phyloP scores from a whole-genome alignment of 1,140 invertebrate genomes.

The Tetramorium simillimum region DNA sequence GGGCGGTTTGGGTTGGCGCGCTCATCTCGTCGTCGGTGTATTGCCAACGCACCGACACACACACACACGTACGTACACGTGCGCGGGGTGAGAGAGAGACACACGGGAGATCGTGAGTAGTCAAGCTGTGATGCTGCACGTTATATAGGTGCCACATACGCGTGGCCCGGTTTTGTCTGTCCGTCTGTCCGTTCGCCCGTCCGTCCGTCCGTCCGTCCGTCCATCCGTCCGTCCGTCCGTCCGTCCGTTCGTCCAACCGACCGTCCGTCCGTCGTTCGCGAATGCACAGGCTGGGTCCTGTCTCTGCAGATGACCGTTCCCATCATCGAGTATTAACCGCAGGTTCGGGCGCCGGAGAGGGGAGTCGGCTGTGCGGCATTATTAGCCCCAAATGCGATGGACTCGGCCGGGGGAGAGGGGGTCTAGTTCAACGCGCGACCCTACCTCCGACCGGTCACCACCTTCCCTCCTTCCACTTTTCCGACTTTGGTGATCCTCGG shows the following conservation, averaged over 20 bases:
- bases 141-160: constrained; percentile 81
- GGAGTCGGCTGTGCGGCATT: constrained; percentile 80
- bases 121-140: constrained; percentile 61
- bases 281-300: constrained; percentile 82
- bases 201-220: constrained; percentile 63
- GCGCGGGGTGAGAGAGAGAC: neutral
- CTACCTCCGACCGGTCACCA: constrained; percentile 28
- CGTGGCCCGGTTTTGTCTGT: constrained; percentile 83
- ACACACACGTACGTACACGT: neutral
- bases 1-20: constrained; percentile 73
- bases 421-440: constrained; percentile 61
- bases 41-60: constrained; percentile 65
- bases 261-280: constrained; percentile 75
- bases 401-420: constrained; percentile 69
- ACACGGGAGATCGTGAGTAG: constrained; percentile 46
- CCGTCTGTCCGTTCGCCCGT: constrained; percentile 67
- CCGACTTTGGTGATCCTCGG: constrained; percentile 5
- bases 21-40: constrained; percentile 70
- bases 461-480: neutral
- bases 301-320: constrained; percentile 86
- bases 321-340: constrained; percentile 86
- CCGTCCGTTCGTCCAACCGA: constrained; percentile 64
- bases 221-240: constrained; percentile 64
- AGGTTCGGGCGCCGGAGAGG: constrained; percentile 79
- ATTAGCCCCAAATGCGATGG: constrained; percentile 85